Base-by-base conservation (phyloP, 2,113 vertebrate species). In the Cynocephalus volans region DNA sequence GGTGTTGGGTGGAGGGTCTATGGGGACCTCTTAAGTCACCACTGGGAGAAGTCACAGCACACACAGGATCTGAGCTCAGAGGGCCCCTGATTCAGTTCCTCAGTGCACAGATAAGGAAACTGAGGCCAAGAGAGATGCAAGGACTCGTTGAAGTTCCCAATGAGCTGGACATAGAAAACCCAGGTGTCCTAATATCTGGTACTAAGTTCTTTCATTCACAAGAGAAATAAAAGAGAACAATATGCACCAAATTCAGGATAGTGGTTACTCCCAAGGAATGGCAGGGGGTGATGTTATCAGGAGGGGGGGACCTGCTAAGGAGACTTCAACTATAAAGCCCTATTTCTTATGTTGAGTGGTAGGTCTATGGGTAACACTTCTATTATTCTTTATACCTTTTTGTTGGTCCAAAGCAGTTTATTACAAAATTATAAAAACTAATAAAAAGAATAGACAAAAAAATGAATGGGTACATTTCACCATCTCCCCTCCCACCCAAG, bases 61-160 rank as follows among this genome's bases (percentile, higher is more conserved):
- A 54, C 3, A 54, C 0, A 58, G 13, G 0, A 8, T 19, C 23
- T 65, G 50, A 23, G 28, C 48, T 77, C 45, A 31, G 33, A 54
- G 19, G 17, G n/a, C 52, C 65, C 13, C 4, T 5, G 26, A 24
- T 36, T 6, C 28, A 45, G 60, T 31, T 83, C 45, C 50, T 89
- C 23, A 3, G 28, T 72, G 70, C 7, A 83, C 21, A 80, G 11
- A 28, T 4, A 48, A n/a, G 76, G 70, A 81, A 81, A 88, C 9
- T 11, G 50, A 92, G 76, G 15, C 31, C 41, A 58, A 36, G 76
- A 28, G 48, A 41, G 54, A 24, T 18, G 36, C 41, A 28, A 64
- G 73, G 36, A 18, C 41, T 92, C 21, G 1, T 12, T n/a, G 18
- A 17, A 2, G 6, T 58, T 50, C 58, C 89, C 36, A 70, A 2